phyloP scores from a whole-genome alignment of 2,888 invertebrate genomes.

The Apotomis turbidana region DNA sequence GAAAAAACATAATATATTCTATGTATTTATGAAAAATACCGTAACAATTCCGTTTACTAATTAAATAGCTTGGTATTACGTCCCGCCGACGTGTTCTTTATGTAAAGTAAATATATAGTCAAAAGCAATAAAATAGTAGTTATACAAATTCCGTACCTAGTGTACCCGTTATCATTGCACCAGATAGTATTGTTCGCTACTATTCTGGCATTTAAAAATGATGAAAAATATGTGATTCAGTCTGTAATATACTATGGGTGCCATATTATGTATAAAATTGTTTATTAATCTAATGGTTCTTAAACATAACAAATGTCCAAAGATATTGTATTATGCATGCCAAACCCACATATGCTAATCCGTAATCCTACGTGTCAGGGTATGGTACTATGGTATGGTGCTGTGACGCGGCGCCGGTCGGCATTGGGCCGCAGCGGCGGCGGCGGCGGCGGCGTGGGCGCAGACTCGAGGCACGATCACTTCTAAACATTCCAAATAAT shows the following conservation, averaged over 20 bases:
- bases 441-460: slow-evolving; percentile 4
- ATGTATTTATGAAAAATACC: slow-evolving; percentile 1
- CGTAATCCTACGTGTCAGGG: slow-evolving; percentile 7
- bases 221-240: background rate
- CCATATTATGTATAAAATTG: background rate
- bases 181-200: background rate
- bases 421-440: slow-evolving; percentile 7
- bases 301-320: background rate
- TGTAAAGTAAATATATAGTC: too few species aligned
- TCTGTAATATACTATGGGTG: background rate
- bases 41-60: too few species aligned
- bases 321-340: slow-evolving; percentile 19
- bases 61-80: too few species aligned
- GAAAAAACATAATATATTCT: background rate
- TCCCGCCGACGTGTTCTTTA: too few species aligned
- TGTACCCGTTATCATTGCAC: too few species aligned
- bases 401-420: background rate
- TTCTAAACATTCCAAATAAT: background rate
- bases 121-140: too few species aligned
- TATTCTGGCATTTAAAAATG: background rate
- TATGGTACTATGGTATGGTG: background rate
- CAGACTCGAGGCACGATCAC: background rate
- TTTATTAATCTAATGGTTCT: background rate
- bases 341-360: slow-evolving; percentile 29
- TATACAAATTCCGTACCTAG: too few species aligned